Base-by-base conservation (phyloP, 2,797 vertebrate genomes). In the Tokudaia tokunoshimensis region DNA sequence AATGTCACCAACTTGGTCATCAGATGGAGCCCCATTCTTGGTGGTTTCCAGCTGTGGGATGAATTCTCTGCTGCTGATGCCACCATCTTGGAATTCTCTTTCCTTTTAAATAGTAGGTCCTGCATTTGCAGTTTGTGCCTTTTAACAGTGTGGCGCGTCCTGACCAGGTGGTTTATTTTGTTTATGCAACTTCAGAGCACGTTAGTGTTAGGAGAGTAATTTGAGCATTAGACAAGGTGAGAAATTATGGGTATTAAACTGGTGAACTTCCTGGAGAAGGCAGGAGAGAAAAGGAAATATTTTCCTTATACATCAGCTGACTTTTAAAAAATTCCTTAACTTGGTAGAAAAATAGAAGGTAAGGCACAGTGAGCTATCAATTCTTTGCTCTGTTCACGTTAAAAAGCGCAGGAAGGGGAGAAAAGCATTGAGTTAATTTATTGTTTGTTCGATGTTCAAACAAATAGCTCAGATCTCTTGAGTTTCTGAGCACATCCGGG, bases 401-500 rank as follows among this genome's bases (percentile, higher is more conserved):
- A 70, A 47, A 84, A 85, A 29, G 2, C 2, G 1, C 8, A 85
- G 34, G 6, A 26, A 94, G 37, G 82, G 29, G 52, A 92, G 55
- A 94, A 90, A 94, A 92, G 44, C 19, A 85, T 14, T 61, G 20
- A 44, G 76, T 1, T 70, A 52, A 78, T 84, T 86, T 89, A 90
- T 31, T 19, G 72, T 61, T 8, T n/a, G 12, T 76, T 92, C 63
- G 70, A 19, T 87, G 84, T 80, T 47, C 70, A 89, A 76, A 22
- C 50, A 70, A 78, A 57, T 92, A 7, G 26, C 17, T 41, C 82
- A 57, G 92, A 41, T 82, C 37, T 15, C 24, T 92, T 6, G 82
- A 94, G 55, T 47, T 96, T 97, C 70, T 74, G 87, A 89, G 92
- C 2, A 11, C 37, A 55, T 88, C 50, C 55, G n/a, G 63, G 50